Conservation (phyloP, 2,113 vertebrate genomes). For the Pluvialis apricaria region DNA sequence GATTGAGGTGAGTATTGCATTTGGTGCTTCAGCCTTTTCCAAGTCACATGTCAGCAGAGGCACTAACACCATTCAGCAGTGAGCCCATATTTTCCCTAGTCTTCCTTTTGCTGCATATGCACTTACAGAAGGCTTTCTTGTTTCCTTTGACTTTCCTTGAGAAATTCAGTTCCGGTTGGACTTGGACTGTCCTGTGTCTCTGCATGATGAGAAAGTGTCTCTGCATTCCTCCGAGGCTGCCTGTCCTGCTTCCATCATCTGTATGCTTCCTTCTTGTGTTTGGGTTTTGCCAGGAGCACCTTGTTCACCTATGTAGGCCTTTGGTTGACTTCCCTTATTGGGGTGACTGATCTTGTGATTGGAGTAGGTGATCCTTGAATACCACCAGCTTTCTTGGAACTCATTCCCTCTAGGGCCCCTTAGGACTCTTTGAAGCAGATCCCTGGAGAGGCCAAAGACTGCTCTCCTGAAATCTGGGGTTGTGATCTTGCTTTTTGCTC, state of each 20-base stretch:
- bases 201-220: neutral
- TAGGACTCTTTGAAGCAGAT: neutral
- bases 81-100: neutral
- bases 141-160: neutral
- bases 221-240: neutral
- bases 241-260: neutral
- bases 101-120: neutral
- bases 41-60: neutral
- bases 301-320: neutral
- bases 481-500: neutral
- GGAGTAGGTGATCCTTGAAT: neutral
- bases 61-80: neutral
- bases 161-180: neutral
- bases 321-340: neutral
- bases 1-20: neutral
- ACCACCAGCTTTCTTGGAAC: neutral
- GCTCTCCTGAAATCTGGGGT: neutral
- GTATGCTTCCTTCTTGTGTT: neutral
- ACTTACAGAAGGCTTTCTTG: neutral
- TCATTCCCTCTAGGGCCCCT: neutral
- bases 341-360: neutral
- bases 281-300: neutral
- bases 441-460: neutral
- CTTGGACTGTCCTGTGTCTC: neutral
- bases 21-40: neutral